phyloP scores from a whole-genome alignment of 1,140 invertebrate species.

The Eupristina koningsbergeri region DNA sequence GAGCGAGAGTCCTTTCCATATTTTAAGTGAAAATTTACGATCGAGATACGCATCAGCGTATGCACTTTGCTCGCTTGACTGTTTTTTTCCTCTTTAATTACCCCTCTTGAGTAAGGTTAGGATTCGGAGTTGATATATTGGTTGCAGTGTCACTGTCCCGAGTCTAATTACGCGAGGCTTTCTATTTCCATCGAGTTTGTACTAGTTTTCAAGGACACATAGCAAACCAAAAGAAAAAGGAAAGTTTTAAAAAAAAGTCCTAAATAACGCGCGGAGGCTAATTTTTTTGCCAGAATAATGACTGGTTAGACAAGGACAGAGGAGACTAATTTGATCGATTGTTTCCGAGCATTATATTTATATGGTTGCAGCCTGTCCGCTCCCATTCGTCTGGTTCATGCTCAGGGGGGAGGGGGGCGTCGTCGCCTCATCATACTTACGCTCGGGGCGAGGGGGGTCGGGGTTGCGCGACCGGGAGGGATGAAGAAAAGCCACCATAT shows the following conservation, averaged over 20 bases:
- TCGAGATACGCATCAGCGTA: neutral
- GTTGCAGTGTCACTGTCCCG: no score
- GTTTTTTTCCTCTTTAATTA: no score
- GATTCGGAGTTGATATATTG: no score
- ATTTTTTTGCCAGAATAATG: neutral
- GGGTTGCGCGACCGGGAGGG: neutral
- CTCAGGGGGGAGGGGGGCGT: conserved; percentile 59
- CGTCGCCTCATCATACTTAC: conserved; percentile 57
- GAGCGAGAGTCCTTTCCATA: neutral
- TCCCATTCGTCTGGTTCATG: neutral
- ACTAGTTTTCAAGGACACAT: no score
- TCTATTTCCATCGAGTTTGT: no score
- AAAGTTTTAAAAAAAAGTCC: no score
- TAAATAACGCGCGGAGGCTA: no score
- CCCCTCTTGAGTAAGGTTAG: no score
- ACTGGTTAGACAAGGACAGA: neutral
- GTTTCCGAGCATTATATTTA: conserved; percentile 19
- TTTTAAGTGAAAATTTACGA: conserved; percentile 10
- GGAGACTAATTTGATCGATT: neutral
- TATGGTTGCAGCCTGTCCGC: neutral
- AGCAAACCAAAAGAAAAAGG: no score
- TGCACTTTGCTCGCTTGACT: neutral
- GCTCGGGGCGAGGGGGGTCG: conserved; percentile 34
- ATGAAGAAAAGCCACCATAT: conserved; percentile 66
- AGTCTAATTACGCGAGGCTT: no score